phyloP scores from a whole-genome alignment of 2,797 vertebrate species.

The Zalophus californianus region DNA sequence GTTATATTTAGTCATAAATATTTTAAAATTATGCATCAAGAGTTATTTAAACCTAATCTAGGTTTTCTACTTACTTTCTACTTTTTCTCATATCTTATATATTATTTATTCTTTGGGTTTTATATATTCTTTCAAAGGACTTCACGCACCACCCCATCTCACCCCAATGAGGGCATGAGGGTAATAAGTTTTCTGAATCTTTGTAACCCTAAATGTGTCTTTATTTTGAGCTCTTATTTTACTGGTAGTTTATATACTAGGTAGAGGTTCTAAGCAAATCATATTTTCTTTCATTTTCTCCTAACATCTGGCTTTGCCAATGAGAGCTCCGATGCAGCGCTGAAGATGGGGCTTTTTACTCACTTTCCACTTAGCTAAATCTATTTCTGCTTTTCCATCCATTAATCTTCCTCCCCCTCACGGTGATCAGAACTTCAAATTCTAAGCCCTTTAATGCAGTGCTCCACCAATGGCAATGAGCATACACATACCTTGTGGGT shows the following conservation, averaged over 20 bases:
- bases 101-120: slow-evolving; percentile 1
- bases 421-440: neutral
- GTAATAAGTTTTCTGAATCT: neutral
- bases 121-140: neutral
- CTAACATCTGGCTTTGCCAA: neutral
- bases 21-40: neutral
- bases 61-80: neutral
- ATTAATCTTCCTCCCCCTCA: neutral
- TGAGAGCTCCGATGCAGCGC: neutral
- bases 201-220: neutral
- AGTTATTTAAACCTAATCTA: slow-evolving; percentile 17
- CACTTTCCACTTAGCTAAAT: neutral
- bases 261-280: neutral
- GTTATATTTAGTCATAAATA: slow-evolving; percentile 19
- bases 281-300: neutral
- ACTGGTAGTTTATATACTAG: neutral
- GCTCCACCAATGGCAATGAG: neutral
- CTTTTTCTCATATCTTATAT: neutral
- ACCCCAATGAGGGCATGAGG: neutral
- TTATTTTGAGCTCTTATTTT: slow-evolving; percentile 12
- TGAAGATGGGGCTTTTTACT: neutral
- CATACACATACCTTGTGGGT: neutral
- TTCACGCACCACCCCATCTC: neutral
- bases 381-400: neutral
- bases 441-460: neutral